Conservation (phyloP, 2,797 vertebrate species). For the Mareca penelope region DNA sequence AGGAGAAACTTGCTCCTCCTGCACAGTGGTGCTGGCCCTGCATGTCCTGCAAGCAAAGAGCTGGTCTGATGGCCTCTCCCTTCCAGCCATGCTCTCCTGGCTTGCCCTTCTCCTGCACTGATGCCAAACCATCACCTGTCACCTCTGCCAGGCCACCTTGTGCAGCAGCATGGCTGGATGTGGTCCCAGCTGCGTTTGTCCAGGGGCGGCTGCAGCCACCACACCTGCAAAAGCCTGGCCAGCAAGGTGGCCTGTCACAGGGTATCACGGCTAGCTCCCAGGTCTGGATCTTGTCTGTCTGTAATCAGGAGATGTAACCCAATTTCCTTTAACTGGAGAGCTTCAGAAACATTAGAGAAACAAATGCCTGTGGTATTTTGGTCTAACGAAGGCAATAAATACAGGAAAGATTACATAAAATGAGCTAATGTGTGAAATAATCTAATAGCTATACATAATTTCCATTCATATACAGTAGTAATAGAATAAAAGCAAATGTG, state of each 20-base stretch:
- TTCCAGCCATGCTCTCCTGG: background rate
- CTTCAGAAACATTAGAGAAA: slow-evolving; percentile 39
- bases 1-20: background rate
- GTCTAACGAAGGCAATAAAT: slow-evolving; percentile 58
- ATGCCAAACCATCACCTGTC: background rate
- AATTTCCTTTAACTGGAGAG: background rate
- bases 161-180: background rate
- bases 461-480: slow-evolving; percentile 30
- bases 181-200: background rate
- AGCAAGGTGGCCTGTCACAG: background rate
- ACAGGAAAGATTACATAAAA: slow-evolving; percentile 48
- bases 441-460: slow-evolving; percentile 43
- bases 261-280: background rate
- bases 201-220: background rate
- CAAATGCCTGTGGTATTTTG: slow-evolving; percentile 29
- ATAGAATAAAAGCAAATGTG: slow-evolving; percentile 46
- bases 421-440: slow-evolving; percentile 60
- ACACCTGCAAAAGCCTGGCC: accelerated
- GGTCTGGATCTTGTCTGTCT: slow-evolving; percentile 17
- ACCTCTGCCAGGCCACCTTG: accelerated
- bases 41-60: background rate
- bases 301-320: slow-evolving; percentile 38
- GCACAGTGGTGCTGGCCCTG: accelerated
- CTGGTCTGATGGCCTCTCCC: background rate
- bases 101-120: accelerated